Conservation (phyloP, 2,888 invertebrate genomes). For the Tuberolachnus salignus region DNA sequence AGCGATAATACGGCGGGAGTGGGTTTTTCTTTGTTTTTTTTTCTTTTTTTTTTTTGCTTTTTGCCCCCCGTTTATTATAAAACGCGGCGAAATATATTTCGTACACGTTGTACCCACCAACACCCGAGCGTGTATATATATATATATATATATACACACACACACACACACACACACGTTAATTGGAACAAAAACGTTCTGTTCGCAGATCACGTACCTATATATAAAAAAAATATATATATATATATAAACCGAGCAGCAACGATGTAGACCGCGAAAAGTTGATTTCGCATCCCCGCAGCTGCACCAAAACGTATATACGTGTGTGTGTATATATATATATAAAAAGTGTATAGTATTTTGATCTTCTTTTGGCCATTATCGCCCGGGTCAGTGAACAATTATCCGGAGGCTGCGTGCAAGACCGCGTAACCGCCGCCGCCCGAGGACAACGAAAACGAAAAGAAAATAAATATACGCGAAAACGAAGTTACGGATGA, state of each 20-base stretch:
- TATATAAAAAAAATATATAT: too few species aligned
- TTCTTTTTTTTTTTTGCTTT: too few species aligned
- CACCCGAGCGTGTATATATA: too few species aligned
- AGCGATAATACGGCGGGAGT: conserved; percentile 1
- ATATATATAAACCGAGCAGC: too few species aligned
- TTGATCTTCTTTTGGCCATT: conserved; percentile 43
- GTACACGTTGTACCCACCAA: too few species aligned
- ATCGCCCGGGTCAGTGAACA: conserved; percentile 37
- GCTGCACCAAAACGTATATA: neutral
- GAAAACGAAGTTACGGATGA: too few species aligned
- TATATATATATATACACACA: too few species aligned
- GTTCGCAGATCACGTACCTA: conserved; percentile 44
- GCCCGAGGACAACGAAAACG: neutral
- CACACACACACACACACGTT: conserved; percentile 25
- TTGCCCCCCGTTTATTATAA: too few species aligned
- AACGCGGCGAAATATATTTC: conserved; percentile 2
- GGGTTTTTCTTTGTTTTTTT: too few species aligned
- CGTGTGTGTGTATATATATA: too few species aligned
- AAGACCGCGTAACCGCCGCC: neutral
- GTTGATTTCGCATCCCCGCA: conserved; percentile 24
- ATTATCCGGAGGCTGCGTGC: conserved; percentile 8
- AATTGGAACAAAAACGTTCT: conserved; percentile 42
- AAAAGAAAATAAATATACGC: neutral
- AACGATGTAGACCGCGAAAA: neutral
- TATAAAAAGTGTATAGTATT: conserved; percentile 4